Percentiles rank a stretch among this genome's conserved stretches.
phyloP scores from a whole-genome alignment of 2,797 vertebrate species.

The Hemibagrus guttatus region DNA sequence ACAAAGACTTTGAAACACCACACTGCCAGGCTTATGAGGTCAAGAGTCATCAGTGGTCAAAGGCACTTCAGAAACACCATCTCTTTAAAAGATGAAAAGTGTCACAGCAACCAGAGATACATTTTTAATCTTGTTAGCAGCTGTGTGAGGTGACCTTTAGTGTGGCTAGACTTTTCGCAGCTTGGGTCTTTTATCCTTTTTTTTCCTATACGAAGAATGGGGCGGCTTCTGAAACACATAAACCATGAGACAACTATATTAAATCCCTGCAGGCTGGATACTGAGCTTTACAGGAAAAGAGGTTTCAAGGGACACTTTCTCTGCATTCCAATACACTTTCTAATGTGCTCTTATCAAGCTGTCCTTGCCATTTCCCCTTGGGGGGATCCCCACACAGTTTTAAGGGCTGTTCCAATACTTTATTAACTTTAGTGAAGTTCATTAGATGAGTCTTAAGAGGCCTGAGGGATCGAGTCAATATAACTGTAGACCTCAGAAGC shows the following conservation, averaged over 20 bases:
- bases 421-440: slow-evolving; percentile 31
- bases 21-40: slow-evolving; percentile 44
- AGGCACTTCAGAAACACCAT: slow-evolving; percentile 45
- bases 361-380: slow-evolving; percentile 12
- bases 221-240: slow-evolving; percentile 42
- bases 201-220: slow-evolving; percentile 41
- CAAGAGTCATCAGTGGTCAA: slow-evolving; percentile 40
- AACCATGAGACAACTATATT: slow-evolving; percentile 45
- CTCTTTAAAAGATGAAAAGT: slow-evolving; percentile 63
- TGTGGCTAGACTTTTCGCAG: slow-evolving; percentile 51
- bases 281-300: slow-evolving; percentile 30
- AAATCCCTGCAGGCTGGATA: slow-evolving; percentile 38
- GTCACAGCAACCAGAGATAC: slow-evolving; percentile 65
- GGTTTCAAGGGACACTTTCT: slow-evolving; percentile 26
- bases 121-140: slow-evolving; percentile 78
- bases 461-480: slow-evolving; percentile 25
- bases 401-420: slow-evolving; percentile 36
- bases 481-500: slow-evolving; percentile 28
- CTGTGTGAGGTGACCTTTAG: slow-evolving; percentile 74
- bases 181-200: slow-evolving; percentile 38
- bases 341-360: slow-evolving; percentile 17
- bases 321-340: slow-evolving; percentile 17
- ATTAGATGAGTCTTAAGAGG: slow-evolving; percentile 25
- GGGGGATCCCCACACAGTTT: slow-evolving; percentile 21
- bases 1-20: slow-evolving; percentile 37